Evolutionary conservation across 1,140 invertebrate species (phyloP), one percentile per base, ranked within the genome.

Genomic region (Formica exsecta): DNA sequence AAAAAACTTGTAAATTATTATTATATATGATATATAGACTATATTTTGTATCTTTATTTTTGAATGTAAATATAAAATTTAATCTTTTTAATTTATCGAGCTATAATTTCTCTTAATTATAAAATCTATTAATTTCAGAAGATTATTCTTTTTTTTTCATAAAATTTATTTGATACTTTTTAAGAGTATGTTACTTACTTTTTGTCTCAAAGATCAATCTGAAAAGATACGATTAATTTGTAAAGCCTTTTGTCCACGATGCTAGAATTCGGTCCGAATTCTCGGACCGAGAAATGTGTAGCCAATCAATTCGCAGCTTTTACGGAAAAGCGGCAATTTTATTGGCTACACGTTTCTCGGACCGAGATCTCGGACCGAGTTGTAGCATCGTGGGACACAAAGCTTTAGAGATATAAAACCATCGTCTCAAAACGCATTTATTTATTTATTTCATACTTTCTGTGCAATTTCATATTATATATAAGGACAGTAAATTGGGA

Each of bases 401-500:
- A 1, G 25, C 25, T 29, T 29, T 11, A 36, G 2, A 41, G 38
- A 51, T n/a, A 54, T 38, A 1, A 2, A 32, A 71, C 32, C 59
- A 44, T 61, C 38, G 38, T 73, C 36, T 22, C 36, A 22, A 11
- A 8, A 80, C 57, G 11, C 25, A 3, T 32, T 32, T 68, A 80
- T 79, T 25, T 54, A 64, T 36, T 41, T 22, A 32, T 68, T 29
- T 79, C 25, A 29, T 79, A 79, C 36, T 77, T 77, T 77, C 59
- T 11, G 19, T 13, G 25, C 16, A 32, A 68, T 79, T 68, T 68
- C 48, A 70, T 51, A 44, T 59, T 59, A 44, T 25, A 48, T 44
- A 68, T 54, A 79, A 79, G 38, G 19, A 19, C 16, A 32, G 51
- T 73, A 81, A 81, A 81, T 81, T 61, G 61, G 25, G 54, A 54